A percentile compares a stretch with the other conserved stretches of the same genome.
phyloP scores from a whole-genome alignment of 2,797 vertebrate genomes.

The Cacajao melanocephalus region DNA sequence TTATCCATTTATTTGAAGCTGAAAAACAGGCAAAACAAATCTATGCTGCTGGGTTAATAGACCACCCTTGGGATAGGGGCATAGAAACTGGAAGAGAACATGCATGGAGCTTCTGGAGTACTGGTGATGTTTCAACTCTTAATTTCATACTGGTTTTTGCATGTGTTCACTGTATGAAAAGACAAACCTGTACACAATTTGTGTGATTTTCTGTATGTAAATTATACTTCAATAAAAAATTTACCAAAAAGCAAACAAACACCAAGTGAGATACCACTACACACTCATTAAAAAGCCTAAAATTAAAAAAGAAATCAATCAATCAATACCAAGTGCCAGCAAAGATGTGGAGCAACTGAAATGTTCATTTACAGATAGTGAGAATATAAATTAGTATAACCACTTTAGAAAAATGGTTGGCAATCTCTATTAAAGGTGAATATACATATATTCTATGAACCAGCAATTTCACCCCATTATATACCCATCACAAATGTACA shows the following conservation, averaged over 20 bases:
- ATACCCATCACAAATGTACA: background rate
- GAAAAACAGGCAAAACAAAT: slow-evolving; percentile 9
- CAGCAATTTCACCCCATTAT: background rate
- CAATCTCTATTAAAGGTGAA: slow-evolving; percentile 35
- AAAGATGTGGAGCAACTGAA: background rate
- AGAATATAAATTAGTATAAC: background rate
- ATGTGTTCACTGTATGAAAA: slow-evolving; percentile 29
- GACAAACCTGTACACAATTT: background rate
- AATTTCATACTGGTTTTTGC: background rate
- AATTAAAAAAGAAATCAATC: background rate
- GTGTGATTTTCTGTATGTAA: background rate
- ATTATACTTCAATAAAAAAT: background rate
- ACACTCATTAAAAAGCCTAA: background rate
- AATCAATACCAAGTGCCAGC: background rate
- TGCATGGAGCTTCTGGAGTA: background rate
- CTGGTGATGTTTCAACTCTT: slow-evolving; percentile 25
- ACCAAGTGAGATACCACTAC: background rate
- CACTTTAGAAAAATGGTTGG: background rate
- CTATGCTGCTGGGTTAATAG: background rate
- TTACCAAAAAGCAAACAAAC: slow-evolving; percentile 35
- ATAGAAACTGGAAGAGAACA: background rate
- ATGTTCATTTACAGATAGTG: slow-evolving; percentile 14
- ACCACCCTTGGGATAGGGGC: background rate
- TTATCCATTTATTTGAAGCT: slow-evolving; percentile 43
- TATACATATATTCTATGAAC: background rate